These are phyloP conservation scores for Meiosimyza decipiens DNA, from an alignment of 2,888 invertebrate genomes.

Conservation along the genomic window DNA sequence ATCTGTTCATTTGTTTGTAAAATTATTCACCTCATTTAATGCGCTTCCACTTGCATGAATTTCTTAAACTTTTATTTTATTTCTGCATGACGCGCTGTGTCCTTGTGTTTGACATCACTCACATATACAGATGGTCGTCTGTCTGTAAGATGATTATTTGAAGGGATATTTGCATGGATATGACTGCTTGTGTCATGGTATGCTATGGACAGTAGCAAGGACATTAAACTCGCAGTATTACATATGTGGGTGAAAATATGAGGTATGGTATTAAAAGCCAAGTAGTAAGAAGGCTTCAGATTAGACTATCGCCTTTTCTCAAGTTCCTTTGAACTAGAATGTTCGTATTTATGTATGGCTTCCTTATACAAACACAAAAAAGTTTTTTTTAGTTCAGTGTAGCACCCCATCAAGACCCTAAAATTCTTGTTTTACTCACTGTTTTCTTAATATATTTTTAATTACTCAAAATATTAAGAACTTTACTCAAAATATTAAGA, in stretches of 20 bases:
- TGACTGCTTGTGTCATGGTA: not conserved
- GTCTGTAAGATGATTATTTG: too few relatives aligned
- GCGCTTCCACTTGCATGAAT: slow-evolving; percentile 57
- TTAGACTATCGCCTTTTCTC: not conserved
- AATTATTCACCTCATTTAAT: slow-evolving; percentile 64
- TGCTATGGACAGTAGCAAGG: not conserved
- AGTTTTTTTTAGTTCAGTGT: too few relatives aligned
- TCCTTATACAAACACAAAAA: too few relatives aligned
- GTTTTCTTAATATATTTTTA: too few relatives aligned
- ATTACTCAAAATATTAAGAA: too few relatives aligned
- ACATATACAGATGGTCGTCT: too few relatives aligned
- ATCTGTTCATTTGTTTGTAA: slow-evolving; percentile 46
- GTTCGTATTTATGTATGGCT: too few relatives aligned
- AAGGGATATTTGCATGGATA: slow-evolving; percentile 13
- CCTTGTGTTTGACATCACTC: too few relatives aligned
- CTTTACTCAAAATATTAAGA: too few relatives aligned
- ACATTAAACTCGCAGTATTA: not conserved
- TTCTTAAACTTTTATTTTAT: slow-evolving; percentile 39
- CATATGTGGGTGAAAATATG: not conserved
- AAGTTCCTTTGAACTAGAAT: too few relatives aligned
- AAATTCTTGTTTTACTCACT: too few relatives aligned
- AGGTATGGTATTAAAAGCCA: not conserved
- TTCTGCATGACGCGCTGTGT: not conserved
- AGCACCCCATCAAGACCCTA: too few relatives aligned
- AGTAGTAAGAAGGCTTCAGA: not conserved